phyloP scores from a whole-genome alignment of 2,888 invertebrate species.

The Epirrita christyi region DNA sequence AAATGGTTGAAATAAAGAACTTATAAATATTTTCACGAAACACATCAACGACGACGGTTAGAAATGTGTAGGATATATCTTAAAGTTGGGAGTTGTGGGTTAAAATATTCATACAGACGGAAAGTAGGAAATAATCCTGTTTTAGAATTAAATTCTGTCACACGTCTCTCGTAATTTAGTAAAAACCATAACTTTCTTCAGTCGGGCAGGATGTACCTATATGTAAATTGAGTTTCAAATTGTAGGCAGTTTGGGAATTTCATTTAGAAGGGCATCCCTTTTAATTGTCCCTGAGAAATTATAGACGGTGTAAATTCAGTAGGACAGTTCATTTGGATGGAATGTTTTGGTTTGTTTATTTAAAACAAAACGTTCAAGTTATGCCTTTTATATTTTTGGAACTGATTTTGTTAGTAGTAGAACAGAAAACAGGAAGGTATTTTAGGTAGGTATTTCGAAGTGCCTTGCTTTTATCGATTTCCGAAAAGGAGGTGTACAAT shows the following conservation, averaged over 20 bases:
- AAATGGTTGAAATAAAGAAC: too few relatives aligned
- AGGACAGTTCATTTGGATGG: slow-evolving; percentile 50
- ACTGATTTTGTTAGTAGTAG: too few relatives aligned
- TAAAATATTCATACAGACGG: not conserved
- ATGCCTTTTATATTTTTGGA: too few relatives aligned
- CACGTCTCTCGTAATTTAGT: slow-evolving; percentile 19
- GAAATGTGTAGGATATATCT: too few relatives aligned
- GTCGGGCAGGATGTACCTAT: slow-evolving; percentile 33
- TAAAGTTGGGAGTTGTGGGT: too few relatives aligned
- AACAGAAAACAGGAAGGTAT: too few relatives aligned
- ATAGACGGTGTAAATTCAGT: slow-evolving; percentile 62
- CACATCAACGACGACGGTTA: too few relatives aligned
- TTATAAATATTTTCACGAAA: too few relatives aligned
- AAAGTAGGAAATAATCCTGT: not conserved
- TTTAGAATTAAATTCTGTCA: slow-evolving; percentile 2
- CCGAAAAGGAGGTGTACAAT: too few relatives aligned
- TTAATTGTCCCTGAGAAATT: slow-evolving; percentile 60
- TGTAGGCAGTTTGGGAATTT: slow-evolving; percentile 61
- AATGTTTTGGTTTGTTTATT: slow-evolving; percentile 13
- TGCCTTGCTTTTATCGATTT: too few relatives aligned
- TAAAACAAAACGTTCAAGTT: not conserved
- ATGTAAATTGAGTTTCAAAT: slow-evolving; percentile 55
- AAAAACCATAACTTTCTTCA: slow-evolving; percentile 31
- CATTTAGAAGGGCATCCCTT: slow-evolving; percentile 66
- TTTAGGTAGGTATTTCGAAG: too few relatives aligned